These are phyloP conservation scores for Euphonia xanthogaster DNA, from an alignment of 2,797 vertebrate species.

Conservation along the genomic window DNA sequence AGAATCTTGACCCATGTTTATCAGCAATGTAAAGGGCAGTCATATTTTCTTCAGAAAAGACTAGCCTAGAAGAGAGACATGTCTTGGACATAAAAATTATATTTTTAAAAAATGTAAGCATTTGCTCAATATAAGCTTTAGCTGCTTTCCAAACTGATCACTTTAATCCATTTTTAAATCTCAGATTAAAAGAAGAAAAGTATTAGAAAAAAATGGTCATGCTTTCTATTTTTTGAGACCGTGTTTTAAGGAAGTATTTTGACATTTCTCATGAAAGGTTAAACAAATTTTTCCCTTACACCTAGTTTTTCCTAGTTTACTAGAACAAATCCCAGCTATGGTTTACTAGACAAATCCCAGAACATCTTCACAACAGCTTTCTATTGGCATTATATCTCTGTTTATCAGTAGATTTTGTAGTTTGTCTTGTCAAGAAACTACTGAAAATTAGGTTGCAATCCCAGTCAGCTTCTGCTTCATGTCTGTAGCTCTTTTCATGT, in stretches of 20 bases:
- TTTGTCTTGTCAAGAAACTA: background rate
- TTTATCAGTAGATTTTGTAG: background rate
- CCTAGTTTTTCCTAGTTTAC: background rate
- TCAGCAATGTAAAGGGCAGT: background rate
- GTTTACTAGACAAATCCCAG: background rate
- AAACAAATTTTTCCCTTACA: background rate
- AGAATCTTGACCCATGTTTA: background rate
- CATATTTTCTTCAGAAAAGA: background rate
- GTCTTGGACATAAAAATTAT: background rate
- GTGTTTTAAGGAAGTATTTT: background rate
- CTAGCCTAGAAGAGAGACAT: background rate
- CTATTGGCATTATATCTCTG: background rate
- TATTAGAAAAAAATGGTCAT: background rate
- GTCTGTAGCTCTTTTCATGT: background rate
- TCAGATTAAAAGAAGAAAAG: background rate
- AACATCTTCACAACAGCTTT: background rate
- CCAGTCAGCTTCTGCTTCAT: background rate
- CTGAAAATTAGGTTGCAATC: constrained; percentile 7
- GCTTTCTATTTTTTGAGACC: background rate
- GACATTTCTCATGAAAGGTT: background rate
- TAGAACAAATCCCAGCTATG: background rate
- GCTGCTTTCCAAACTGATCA: background rate
- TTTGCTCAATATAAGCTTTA: background rate
- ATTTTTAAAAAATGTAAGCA: background rate
- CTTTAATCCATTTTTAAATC: constrained; percentile 13